Evolutionary conservation across 2,888 invertebrate species (phyloP), one percentile per base, ranked within the genome.

Genomic region (Xanthia icteritia): DNA sequence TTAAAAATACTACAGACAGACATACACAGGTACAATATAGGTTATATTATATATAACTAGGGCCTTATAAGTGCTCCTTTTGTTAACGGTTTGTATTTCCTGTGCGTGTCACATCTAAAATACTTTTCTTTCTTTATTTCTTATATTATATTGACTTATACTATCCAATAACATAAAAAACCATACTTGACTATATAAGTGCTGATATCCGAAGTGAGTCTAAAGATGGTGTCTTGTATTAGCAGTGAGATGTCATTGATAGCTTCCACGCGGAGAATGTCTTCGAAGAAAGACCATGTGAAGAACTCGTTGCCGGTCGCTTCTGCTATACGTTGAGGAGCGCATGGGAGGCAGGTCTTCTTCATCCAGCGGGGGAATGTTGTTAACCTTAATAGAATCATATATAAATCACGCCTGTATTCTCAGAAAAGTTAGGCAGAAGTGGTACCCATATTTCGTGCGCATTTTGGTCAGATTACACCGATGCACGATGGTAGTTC

Each of bases 331-430:
- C 92, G 93, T 83, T 98, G 97, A 0, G 98, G 97, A 1, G 97
- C 97, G 80, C 98, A 98, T 60, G 97, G 97, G 0, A 98, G 91
- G 89, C 99, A 99, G 0, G 98, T 98, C 20, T 97, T 97, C 88
- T 97, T 97, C 98, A 98, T 98, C 99, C 99, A 99, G 15, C 99
- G 97, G 0, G 98, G 97, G 90, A 99, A 98, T 0, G 97, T 93
- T 88, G 98, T 98, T 11, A 98, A 92, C 80, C 98, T 98, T 89
- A 42, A 48, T 42, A 17, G 0, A 23, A 67, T 31, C 27, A 15
- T 48, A 36, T 36, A 36, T n/a, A 72, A 23, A n/a, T 15, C 20
- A 72, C 5, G 36, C 13, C n/a, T n/a, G 69, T 31, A 9, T 15
- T 69, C 20, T 36, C 45, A 20, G 17, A 20, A n/a, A 23, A 42